Conservation (phyloP, 2,797 vertebrate genomes). For the Taenioides sp. region DNA sequence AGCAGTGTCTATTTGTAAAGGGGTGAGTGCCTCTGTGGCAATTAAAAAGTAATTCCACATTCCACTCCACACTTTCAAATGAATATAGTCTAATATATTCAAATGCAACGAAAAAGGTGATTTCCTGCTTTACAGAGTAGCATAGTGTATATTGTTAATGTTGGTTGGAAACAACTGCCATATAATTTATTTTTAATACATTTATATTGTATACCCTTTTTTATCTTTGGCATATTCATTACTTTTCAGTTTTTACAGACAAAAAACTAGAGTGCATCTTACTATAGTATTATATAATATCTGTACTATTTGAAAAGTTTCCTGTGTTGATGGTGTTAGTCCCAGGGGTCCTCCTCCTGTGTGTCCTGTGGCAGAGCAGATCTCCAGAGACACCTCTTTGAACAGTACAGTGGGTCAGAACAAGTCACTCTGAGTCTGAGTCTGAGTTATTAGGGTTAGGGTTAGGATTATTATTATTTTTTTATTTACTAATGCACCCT, state of each 20-base stretch:
- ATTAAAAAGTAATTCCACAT: neutral
- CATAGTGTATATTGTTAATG: no score
- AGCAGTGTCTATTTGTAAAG: slow-evolving; percentile 95
- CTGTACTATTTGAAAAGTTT: neutral
- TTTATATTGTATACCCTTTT: neutral
- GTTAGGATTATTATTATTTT: neutral
- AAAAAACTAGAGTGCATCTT: neutral
- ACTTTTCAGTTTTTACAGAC: neutral
- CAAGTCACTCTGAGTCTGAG: slow-evolving; percentile 14
- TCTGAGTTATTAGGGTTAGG: no score
- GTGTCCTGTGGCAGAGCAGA: slow-evolving; percentile 4
- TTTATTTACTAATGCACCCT: neutral
- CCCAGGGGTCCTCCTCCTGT: neutral
- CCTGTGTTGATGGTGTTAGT: neutral
- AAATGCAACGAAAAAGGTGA: neutral
- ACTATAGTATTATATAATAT: neutral
- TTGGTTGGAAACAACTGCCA: neutral
- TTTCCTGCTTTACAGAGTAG: no score
- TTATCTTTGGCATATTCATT: neutral
- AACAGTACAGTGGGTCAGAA: slow-evolving; percentile 21
- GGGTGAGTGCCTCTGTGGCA: slow-evolving; percentile 75
- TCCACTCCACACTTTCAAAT: neutral
- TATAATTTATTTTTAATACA: neutral
- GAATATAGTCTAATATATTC: neutral
- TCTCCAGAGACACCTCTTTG: slow-evolving; percentile 10